Evolutionary conservation across 1,140 invertebrate genomes (phyloP), one percentile per base, ranked within the genome.

Genomic region (Anagrus nilaparvatae): DNA sequence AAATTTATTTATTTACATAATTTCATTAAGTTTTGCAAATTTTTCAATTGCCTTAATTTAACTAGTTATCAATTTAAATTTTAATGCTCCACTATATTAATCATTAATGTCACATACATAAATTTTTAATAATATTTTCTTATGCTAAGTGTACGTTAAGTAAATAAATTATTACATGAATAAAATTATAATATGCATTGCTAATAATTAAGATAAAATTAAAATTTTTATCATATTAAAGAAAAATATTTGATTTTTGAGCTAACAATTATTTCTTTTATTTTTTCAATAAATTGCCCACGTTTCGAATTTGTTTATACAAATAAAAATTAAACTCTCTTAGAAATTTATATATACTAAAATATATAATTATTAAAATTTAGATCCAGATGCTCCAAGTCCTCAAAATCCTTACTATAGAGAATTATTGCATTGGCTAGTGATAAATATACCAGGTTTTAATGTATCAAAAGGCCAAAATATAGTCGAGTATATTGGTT

Each of bases 321-420:
- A n/a, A 12, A 25, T 25, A 7, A 12, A 25, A 12, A 7, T 5
- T 25, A 25, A 5, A 12, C 24, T 7, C 12, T 25, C 6, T 5
- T 25, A 25, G 24, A 25, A 7, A 25, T 25, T 25, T 25, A 25
- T 12, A 7, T 25, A n/a, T 25, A 25, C 5, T 7, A 12, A 5
- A 25, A 25, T 25, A 7, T 5, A 25, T 25, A 12, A 25, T 25
- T 25, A 7, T 7, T 25, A 7, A 25, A 7, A 7, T 25, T 25
- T 12, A 25, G 24, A 25, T 25, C 24, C 12, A 12, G 24, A 25
- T 25, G 24, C 24, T 5, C 24, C 24, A 25, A 25, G 12, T 9
- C 6, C 5, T 35, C 36, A 47, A 16, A 49, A 61, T 40, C 59
- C 61, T 4, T 53, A 40, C 19, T 37, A 21, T 4, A 12, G 17